Evolutionary conservation across 1,140 invertebrate species (phyloP), one percentile per base, ranked within the genome.

Genomic region (Drosophila ohnishii): DNA sequence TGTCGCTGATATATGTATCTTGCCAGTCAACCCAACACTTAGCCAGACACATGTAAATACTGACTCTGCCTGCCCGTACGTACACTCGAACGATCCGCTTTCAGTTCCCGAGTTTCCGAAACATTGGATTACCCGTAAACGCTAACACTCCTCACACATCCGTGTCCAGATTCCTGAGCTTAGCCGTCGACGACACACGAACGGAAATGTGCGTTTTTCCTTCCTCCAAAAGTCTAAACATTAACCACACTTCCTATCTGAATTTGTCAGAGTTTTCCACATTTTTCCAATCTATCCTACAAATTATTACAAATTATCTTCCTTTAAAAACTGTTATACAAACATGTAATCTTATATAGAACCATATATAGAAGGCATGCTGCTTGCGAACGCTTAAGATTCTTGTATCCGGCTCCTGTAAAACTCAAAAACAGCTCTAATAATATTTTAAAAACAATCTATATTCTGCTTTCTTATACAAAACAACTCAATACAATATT

Each of bases 161-260:
- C 45, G 62, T 35, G 65, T 35, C 45, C 61, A 53, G 67, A 71
- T 34, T 40, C 65, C 65, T 16, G 65, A 57, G 55, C 55, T 42
- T 51, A 37, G 32, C 45, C 19, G 59, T 51, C 57, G 65, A 56
- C 51, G 59, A 55, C 53, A 75, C 47, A 57, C 69, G 59, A 74
- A 40, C 45, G 58, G 59, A 75, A 76, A 84, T 84, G 80, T 84
- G 80, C 80, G 80, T 84, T 77, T 77, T 69, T 61, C 42, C 70
- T 73, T 80, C 44, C 61, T 47, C 28, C 64, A 16, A 57, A 70
- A 58, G 22, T 70, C 56, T 16, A 39, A 56, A 39, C 50, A 57
- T 57, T 28, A 56, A 39, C n/a, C 35, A 69, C 67, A 71, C 34
- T 22, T 32, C 34, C 35, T 70, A 34, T 70, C 34, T 39, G 28